phyloP scores from a whole-genome alignment of 1,140 invertebrate species.

The Gonioctena quinquepunctata region DNA sequence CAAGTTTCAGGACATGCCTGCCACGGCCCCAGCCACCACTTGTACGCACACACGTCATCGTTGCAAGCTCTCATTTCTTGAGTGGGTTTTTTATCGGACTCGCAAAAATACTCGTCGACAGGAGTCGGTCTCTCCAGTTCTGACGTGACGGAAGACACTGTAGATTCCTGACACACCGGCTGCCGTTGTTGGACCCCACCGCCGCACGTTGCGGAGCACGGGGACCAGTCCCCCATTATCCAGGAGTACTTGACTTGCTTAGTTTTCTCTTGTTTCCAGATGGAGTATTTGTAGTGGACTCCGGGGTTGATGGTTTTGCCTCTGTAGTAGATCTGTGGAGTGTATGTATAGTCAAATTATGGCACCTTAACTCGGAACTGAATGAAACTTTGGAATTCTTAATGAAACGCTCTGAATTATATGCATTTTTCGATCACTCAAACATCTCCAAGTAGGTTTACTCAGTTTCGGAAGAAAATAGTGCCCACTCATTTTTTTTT shows the following conservation, averaged over 20 bases:
- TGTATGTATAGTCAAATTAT: too few relatives aligned
- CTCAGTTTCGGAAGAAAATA: too few relatives aligned
- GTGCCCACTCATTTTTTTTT: too few relatives aligned
- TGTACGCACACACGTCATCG: constrained; percentile 71
- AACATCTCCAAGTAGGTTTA: too few relatives aligned
- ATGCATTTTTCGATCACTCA: too few relatives aligned
- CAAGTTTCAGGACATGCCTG: constrained; percentile 80
- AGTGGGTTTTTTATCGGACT: constrained; percentile 62
- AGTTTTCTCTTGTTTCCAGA: constrained; percentile 66
- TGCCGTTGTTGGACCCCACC: constrained; percentile 68
- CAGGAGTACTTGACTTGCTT: constrained; percentile 70
- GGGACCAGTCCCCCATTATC: constrained; percentile 76
- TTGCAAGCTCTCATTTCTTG: constrained; percentile 68
- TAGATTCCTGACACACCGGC: constrained; percentile 67
- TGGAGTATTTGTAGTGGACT: constrained; percentile 81
- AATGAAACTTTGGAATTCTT: too few relatives aligned
- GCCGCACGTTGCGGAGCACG: constrained; percentile 79
- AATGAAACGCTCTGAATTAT: too few relatives aligned
- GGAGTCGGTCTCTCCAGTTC: constrained; percentile 55
- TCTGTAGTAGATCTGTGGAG: constrained; percentile 74
- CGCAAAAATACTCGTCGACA: constrained; percentile 70
- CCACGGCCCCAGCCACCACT: constrained; percentile 83
- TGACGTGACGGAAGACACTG: constrained; percentile 57
- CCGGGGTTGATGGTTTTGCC: constrained; percentile 79
- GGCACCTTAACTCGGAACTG: too few relatives aligned